Percentiles rank a stretch among this genome's conserved stretches.
These are phyloP conservation scores for Holocentrus rufus DNA, from an alignment of 2,797 vertebrate species.

Conservation along the genomic window DNA sequence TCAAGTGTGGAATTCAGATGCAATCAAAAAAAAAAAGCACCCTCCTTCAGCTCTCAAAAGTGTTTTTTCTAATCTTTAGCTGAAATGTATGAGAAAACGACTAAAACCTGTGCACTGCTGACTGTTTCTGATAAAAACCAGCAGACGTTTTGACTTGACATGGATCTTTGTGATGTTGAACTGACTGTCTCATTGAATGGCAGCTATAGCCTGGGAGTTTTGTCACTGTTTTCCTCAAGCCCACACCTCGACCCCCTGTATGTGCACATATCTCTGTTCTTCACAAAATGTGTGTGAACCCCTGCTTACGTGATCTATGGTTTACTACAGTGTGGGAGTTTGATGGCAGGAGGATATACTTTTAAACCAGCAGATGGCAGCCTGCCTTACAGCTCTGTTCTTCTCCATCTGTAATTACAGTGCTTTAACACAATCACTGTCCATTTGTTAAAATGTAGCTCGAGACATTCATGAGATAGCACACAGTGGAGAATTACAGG, in stretches of 20 bases:
- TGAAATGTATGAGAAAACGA: not conserved
- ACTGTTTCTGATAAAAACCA: too few relatives aligned
- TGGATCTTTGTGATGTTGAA: not conserved
- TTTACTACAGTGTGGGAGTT: slow-evolving; percentile 44
- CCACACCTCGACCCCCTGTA: not conserved
- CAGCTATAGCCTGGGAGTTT: too few relatives aligned
- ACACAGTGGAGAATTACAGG: slow-evolving; percentile 21
- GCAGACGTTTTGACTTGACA: slow-evolving; percentile 1
- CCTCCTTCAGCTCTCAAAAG: too few relatives aligned
- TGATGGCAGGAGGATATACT: not conserved
- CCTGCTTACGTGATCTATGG: slow-evolving; percentile 11
- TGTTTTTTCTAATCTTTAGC: too few relatives aligned
- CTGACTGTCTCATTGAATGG: not conserved
- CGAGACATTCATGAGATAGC: slow-evolving; percentile 7
- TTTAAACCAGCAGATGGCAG: slow-evolving; percentile 78
- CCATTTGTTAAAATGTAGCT: slow-evolving; percentile 40
- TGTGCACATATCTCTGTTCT: not conserved
- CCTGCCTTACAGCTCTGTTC: slow-evolving; percentile 58
- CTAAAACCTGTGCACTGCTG: not conserved
- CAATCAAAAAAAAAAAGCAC: too few relatives aligned
- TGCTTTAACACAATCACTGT: slow-evolving; percentile 41
- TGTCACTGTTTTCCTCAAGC: not conserved
- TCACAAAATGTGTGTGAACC: slow-evolving; percentile 18
- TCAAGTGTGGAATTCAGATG: too few relatives aligned
- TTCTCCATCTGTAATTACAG: slow-evolving; percentile 57